Evolutionary conservation across 2,113 vertebrate genomes (phyloP).

Genomic region (Synodontis membranacea): DNA sequence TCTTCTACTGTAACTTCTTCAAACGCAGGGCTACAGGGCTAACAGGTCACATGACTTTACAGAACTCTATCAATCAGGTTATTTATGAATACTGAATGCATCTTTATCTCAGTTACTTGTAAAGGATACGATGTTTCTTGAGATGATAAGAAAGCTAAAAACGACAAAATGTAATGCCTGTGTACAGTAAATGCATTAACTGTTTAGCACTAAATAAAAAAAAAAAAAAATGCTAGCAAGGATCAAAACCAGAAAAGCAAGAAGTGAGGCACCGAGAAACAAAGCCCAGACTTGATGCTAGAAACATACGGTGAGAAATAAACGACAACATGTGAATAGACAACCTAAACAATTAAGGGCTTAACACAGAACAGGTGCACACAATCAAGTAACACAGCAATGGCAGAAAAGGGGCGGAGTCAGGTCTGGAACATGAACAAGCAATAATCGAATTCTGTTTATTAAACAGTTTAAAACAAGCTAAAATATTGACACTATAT

Average conservation of each 20-base stretch:
- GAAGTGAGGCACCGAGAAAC: not conserved
- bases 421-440: not conserved
- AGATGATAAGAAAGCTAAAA: not conserved
- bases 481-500: too few species aligned
- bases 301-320: not conserved
- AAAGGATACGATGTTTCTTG: not conserved
- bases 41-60: not conserved
- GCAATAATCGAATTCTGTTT: not conserved
- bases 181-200: too few species aligned
- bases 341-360: not conserved
- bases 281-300: not conserved
- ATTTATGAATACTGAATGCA: not conserved
- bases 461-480: too few species aligned
- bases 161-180: too few species aligned
- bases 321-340: not conserved
- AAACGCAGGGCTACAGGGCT: not conserved
- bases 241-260: not conserved
- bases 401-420: not conserved
- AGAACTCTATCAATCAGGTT: not conserved
- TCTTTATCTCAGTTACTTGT: not conserved
- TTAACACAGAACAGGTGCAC: not conserved
- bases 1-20: too few species aligned
- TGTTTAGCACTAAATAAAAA: too few species aligned
- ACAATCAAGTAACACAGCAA: not conserved
- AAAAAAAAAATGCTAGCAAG: not conserved